phyloP scores from a whole-genome alignment of 2,797 vertebrate species.

The Microchirus variegatus region DNA sequence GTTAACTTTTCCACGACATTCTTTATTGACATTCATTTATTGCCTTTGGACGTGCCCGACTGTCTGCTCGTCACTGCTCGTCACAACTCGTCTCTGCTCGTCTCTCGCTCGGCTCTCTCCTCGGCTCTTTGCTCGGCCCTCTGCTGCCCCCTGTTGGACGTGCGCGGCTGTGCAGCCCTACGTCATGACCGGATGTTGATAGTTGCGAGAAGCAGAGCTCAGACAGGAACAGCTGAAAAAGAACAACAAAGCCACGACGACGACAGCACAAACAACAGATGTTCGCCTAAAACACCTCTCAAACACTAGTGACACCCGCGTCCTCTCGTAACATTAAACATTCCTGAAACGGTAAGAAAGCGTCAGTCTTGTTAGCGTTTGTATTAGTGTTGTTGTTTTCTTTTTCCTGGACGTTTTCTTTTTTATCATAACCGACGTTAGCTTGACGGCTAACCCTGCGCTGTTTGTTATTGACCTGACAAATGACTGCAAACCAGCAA shows the following conservation, averaged over 20 bases:
- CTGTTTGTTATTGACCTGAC: slow-evolving; percentile 21
- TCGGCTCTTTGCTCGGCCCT: slow-evolving; percentile 1
- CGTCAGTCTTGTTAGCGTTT: not conserved
- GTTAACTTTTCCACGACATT: too few species aligned
- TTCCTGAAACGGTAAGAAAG: slow-evolving; percentile 31
- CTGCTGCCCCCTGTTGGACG: slow-evolving; percentile 49
- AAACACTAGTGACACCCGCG: slow-evolving; percentile 38
- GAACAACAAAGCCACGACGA: slow-evolving; percentile 75
- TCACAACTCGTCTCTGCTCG: too few species aligned
- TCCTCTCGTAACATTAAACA: not conserved
- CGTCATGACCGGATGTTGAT: slow-evolving; percentile 76
- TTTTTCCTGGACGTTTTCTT: slow-evolving; percentile 19
- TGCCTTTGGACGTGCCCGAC: too few species aligned
- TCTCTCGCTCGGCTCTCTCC: too few species aligned
- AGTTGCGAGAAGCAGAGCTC: slow-evolving; percentile 28
- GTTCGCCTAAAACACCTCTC: not conserved
- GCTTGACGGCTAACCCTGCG: slow-evolving; percentile 53
- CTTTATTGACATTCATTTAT: too few species aligned
- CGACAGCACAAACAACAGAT: slow-evolving; percentile 45
- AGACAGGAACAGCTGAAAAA: slow-evolving; percentile 79
- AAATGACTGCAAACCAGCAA: not conserved
- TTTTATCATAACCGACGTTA: slow-evolving; percentile 40
- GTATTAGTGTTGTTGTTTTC: slow-evolving; percentile 19
- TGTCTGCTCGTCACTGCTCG: too few species aligned
- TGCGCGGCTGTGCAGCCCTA: not conserved